Base-by-base conservation (phyloP, 2,888 invertebrate genomes). In the Conops quadrifasciatus region DNA sequence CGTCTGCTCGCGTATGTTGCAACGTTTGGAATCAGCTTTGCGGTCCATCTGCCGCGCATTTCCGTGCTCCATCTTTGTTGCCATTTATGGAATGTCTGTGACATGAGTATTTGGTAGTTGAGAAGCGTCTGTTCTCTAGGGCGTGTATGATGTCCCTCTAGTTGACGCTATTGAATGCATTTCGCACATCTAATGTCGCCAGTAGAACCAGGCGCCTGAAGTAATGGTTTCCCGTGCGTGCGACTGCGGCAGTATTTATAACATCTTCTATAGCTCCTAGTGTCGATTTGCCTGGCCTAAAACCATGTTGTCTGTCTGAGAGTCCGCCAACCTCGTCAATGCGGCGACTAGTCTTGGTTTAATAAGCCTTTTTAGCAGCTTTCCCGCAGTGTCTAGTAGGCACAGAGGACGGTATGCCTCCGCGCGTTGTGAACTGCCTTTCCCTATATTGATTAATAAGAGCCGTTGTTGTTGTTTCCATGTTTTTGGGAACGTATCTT, bases 391-490 rank as follows among this genome's bases (percentile, higher is more conserved):
- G 53, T 63, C 63, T 11, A 69, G 24, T 19, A 69, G 30, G 21
- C 69, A 69, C 16, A 30, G 58, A 4, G 71, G 71, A 26, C 71
- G 53, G 59, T 71, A 71, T 7, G 72, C 62, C 21, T 70, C 71
- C 47, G 69, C 51, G n/a, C 60, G 59, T 11, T 51, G 30, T 43
- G 45, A 24, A 11, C 70, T 60, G 9, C 68, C 68, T 59, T 72
- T 74, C 1, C 66, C 66, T 43, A 66, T 71, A 28, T 43, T 66
- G 45, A 69, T 71, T 0, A 71, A 56, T 1, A 71, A 59, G 2
- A 72, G 65, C 9, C 47, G 70, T 26, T 71, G 67, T 5, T 51
- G n/a, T 53, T 16, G 19, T 43, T 74, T 71, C 71, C 63, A 74
- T 19, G 19, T 58, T 21, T 36, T 28, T 36, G 51, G 63, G 21